Conservation (phyloP, 2,888 invertebrate genomes). For the Brenthis hecate region DNA sequence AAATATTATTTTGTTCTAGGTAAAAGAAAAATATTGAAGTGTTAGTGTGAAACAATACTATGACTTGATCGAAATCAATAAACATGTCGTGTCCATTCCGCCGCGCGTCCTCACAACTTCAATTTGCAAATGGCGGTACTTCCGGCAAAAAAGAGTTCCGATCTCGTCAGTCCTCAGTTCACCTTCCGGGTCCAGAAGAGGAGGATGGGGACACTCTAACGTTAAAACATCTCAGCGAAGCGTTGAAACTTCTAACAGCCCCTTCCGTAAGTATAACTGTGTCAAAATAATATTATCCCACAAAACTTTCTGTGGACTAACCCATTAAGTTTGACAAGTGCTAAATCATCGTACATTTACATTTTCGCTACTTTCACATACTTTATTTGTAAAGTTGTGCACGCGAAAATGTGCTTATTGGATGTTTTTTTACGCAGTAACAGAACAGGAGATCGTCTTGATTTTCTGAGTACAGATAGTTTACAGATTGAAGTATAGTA, state of each 20-base stretch:
- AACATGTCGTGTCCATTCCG: constrained; percentile 82
- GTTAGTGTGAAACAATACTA: constrained; percentile 30
- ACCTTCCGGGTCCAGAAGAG: constrained; percentile 84
- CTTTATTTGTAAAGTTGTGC: no score
- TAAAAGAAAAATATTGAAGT: constrained; percentile 25
- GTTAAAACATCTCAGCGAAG: constrained; percentile 90
- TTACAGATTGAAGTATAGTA: no score
- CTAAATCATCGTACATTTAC: no score
- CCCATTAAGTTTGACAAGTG: no score
- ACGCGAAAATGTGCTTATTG: no score
- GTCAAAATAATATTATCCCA: constrained; percentile 10
- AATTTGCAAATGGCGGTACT: constrained; percentile 75
- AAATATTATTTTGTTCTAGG: constrained; percentile 34
- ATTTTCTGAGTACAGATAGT: no score
- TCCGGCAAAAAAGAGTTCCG: constrained; percentile 75
- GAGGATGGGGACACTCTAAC: constrained; percentile 86
- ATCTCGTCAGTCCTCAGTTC: constrained; percentile 85
- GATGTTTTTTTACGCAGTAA: no score
- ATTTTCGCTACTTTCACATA: no score
- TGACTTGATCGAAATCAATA: constrained; percentile 40
- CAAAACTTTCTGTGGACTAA: background rate
- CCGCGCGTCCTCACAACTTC: constrained; percentile 79
- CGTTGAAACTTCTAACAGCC: constrained; percentile 89
- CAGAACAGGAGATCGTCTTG: no score
- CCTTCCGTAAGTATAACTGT: constrained; percentile 86